Evolutionary conservation across 2,797 vertebrate species (phyloP), one percentile per base, ranked within the genome.

Genomic region (Thripadectes ignobilis): DNA sequence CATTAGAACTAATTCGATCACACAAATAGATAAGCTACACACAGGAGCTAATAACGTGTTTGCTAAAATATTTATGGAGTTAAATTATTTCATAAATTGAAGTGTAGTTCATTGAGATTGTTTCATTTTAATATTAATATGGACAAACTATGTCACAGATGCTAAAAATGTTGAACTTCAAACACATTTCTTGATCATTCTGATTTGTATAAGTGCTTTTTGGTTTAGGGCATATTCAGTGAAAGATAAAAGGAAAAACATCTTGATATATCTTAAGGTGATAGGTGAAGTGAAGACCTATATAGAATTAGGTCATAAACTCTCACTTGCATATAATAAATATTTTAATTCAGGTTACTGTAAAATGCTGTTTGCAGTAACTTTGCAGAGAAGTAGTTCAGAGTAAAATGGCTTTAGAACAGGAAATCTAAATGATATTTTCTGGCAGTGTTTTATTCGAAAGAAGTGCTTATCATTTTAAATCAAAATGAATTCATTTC

Each of bases 81-180:
- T 41, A 78, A 92, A 95, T 81, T 91, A 89, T 93, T 95, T 75
- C 75, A 89, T 94, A 74, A 91, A 89, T 88, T 84, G 82, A 62
- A 78, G 59, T 29, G 30, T 66, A 88, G 34, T 72, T 88, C 65
- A 81, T 26, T 20, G 24, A 91, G 36, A 92, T 92, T 27, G 51
- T 67, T 74, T 85, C 20, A 65, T 93, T 92, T 96, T 93, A 88
- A 89, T 94, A 93, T 93, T 96, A 85, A 93, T 88, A 84, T 51
- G 46, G 76, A 92, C 65, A 88, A 89, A 80, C 30, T 85, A 30
- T 83, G 54, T 73, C 73, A 88, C 39, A 73, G 85, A 86, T 81
- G 66, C 65, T 89, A 91, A 88, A 91, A 87, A 81, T 75, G 52
- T 69, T 52, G 58, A 72, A 78, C 68, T 78, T 94, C 91, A 97